These are phyloP conservation scores for Ophthalmolycus amberensis DNA, from an alignment of 2,113 vertebrate genomes.

Conservation along the genomic window DNA sequence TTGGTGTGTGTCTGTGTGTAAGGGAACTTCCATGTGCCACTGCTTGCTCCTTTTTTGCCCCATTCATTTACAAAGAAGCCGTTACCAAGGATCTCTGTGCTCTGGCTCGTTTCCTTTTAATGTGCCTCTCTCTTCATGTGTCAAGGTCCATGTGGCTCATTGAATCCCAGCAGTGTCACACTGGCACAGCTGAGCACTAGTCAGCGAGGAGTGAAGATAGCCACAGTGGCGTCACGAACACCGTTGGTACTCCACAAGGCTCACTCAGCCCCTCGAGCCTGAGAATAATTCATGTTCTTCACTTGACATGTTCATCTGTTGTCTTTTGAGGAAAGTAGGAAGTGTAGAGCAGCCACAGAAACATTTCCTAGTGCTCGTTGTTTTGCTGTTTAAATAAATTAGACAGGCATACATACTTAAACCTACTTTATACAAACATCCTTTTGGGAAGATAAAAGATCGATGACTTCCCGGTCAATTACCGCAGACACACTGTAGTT, in stretches of 20 bases:
- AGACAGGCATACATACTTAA: conserved; percentile 6
- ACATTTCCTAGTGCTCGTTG: background rate
- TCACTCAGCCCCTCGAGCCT: conserved; percentile 22
- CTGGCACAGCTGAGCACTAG: background rate
- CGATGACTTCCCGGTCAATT: conserved; percentile 34
- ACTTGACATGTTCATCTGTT: conserved; percentile 22
- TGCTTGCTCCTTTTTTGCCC: background rate
- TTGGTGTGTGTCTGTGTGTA: background rate
- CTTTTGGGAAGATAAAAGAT: conserved; percentile 29
- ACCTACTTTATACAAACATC: conserved; percentile 16
- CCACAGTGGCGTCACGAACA: conserved; percentile 4
- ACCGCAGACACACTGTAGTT: conserved; percentile 13
- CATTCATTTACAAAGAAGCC: background rate
- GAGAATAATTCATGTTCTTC: conserved; percentile 35
- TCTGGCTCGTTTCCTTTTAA: background rate
- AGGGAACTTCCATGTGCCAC: background rate
- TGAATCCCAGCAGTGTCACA: conserved; percentile 33
- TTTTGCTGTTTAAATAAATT: conserved; percentile 28
- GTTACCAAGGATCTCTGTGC: background rate
- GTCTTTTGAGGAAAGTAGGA: conserved; percentile 17
- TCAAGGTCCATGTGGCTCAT: conserved; percentile 24
- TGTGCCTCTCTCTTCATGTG: background rate
- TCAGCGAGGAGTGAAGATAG: conserved; percentile 15
- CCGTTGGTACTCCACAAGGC: conserved; percentile 7
- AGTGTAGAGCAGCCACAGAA: background rate